Base-by-base conservation (phyloP, 2,797 vertebrate species). In the Pangasius larnaudii region DNA sequence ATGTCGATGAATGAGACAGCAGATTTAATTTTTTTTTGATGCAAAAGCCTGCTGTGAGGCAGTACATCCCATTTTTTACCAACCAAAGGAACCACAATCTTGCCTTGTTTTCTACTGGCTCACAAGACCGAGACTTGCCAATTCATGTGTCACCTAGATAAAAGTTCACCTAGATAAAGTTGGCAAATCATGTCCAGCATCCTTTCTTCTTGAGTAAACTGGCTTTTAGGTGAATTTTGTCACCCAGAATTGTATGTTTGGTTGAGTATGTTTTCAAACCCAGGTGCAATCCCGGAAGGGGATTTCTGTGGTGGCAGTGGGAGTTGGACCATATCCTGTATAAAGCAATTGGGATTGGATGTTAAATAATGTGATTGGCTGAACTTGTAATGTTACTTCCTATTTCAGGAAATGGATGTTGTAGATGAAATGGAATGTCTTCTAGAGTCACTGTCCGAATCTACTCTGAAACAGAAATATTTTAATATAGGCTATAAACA, bases 261-360 rank as follows among this genome's bases (percentile, higher is more conserved):
- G 1, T 46, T 6, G 27, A 49, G 24, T 6, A 24, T 2, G 24
- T 16, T n/a, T 75, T 7, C 39, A 46, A 46, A 74, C 9, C 36
- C 4, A 0, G 0, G 10, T 1, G 9, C 22, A 7, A 46, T 13
- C 24, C 0, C 27, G 27, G 24, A 6, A 14, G 42, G 5, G 5
- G 11, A n/a, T 27, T 49, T 16, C 11, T 16, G 1, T 24, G 13
- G 24, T n/a, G 13, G 42, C 42, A n/a, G 13, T 49, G 11, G 72
- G 42, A 74, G 24, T 2, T 18, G 27, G 13, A 78, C n/a, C 14
- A 19, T 19, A 10, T 53, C 3, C 75, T 30, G n/a, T 33, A 33
- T 16, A 59, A 61, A 39, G 56, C 56, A 16, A 1, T 16, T n/a
- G 0, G 19, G 2, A 63, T n/a, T 27, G 10, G 58, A 24, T 27